Conservation (phyloP, 2,113 vertebrate genomes). For the Chlorodrepanis virens region DNA sequence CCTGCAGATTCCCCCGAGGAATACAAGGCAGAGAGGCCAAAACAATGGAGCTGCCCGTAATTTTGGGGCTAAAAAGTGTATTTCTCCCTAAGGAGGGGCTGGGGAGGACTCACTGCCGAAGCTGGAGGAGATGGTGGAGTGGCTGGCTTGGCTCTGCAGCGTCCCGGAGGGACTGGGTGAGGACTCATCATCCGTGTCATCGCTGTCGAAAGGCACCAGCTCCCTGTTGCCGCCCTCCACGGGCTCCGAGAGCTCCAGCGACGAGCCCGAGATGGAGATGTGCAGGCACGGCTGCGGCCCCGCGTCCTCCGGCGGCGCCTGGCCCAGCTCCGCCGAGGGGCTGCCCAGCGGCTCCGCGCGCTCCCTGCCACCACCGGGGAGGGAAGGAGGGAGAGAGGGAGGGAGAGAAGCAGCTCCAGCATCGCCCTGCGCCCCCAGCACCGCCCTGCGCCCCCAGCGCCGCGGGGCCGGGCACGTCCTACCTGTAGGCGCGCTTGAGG, state of each 20-base stretch:
- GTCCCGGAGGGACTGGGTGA: conserved; percentile 95
- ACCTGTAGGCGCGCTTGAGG: conserved; percentile 78
- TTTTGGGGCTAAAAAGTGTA: fast-evolving
- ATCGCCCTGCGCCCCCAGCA: background rate
- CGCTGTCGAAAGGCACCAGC: conserved; percentile 94
- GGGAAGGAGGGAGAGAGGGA: background rate
- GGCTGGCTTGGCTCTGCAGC: conserved; percentile 95
- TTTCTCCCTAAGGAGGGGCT: background rate
- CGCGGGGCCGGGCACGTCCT: background rate
- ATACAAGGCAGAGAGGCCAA: background rate
- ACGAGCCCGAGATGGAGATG: conserved; percentile 92
- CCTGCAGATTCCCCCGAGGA: no score
- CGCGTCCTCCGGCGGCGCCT: conserved; percentile 20
- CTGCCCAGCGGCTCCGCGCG: conserved; percentile 63
- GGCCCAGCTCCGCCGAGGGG: conserved; percentile 35
- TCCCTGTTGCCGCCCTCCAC: conserved; percentile 77
- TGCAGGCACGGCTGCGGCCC: conserved; percentile 86
- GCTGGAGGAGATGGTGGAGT: conserved; percentile 95
- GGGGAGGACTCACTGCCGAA: conserved; percentile 86
- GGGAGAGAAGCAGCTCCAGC: background rate
- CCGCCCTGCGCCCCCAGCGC: background rate
- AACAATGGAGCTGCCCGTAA: background rate
- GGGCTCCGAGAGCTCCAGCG: conserved; percentile 82
- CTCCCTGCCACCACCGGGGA: conserved; percentile 67
- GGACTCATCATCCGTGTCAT: conserved; percentile 93